Evolutionary conservation across 2,888 invertebrate species (phyloP).

Genomic region (Agapetus fuscipes): DNA sequence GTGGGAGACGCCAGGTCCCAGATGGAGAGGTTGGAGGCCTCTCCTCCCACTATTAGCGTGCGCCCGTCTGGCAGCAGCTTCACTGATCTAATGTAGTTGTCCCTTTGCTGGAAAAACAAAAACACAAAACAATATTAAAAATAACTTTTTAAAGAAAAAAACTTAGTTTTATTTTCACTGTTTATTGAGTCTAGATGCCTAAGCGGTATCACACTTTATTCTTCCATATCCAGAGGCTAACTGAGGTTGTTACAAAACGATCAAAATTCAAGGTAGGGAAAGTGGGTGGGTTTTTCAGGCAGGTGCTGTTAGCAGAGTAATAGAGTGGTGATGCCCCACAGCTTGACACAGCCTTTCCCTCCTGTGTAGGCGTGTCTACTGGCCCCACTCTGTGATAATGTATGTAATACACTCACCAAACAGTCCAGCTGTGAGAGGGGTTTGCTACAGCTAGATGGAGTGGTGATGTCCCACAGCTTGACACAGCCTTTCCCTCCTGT

Average conservation of each 20-base stretch:
- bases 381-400: slow-evolving; percentile 64
- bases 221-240: too few relatives aligned
- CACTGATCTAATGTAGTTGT: slow-evolving; percentile 93
- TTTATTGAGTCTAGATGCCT: too few relatives aligned
- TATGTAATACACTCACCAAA: slow-evolving; percentile 55
- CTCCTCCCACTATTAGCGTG: slow-evolving; percentile 93
- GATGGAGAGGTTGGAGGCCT: slow-evolving; percentile 89
- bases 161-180: too few relatives aligned
- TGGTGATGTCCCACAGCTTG: slow-evolving; percentile 74
- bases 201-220: too few relatives aligned
- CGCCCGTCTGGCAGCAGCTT: slow-evolving; percentile 90
- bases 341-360: slow-evolving; percentile 91
- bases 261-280: too few relatives aligned
- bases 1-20: slow-evolving; percentile 92
- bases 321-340: slow-evolving; percentile 70
- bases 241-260: too few relatives aligned
- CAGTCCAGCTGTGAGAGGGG: slow-evolving; percentile 82
- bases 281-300: too few relatives aligned
- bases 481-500: slow-evolving; percentile 96
- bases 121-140: not conserved
- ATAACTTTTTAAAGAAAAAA: too few relatives aligned
- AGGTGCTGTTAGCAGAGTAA: slow-evolving; percentile 64
- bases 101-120: slow-evolving; percentile 60
- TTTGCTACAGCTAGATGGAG: slow-evolving; percentile 60
- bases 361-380: slow-evolving; percentile 95